These are phyloP conservation scores for Nerophis lumbriciformis DNA, from an alignment of 2,113 vertebrate genomes.

Conservation along the genomic window DNA sequence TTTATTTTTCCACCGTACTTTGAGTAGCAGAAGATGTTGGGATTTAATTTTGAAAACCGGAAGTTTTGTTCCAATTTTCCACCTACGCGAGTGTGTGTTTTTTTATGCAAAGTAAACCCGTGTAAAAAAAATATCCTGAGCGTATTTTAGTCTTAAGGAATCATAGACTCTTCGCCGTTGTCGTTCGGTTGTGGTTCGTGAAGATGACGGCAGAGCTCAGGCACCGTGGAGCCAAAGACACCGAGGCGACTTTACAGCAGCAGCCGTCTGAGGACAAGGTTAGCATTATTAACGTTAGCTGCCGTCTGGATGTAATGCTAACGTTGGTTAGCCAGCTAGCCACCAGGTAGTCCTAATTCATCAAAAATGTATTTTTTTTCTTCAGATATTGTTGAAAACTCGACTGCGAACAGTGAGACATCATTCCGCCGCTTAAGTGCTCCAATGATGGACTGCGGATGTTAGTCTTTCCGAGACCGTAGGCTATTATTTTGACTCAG, in stretches of 20 bases:
- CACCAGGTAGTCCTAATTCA: neutral
- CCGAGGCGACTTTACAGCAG: constrained; percentile 47
- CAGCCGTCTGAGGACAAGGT: constrained; percentile 73
- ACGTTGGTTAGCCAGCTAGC: constrained; percentile 26
- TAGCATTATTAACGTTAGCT: constrained; percentile 20
- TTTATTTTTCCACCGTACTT: neutral
- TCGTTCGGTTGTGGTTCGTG: constrained; percentile 9
- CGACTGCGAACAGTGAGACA: no score
- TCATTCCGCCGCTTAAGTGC: no score
- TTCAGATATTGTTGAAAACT: no score
- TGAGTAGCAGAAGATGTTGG: neutral
- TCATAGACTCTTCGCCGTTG: constrained; percentile 19
- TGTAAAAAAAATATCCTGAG: constrained; percentile 11
- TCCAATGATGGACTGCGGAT: no score
- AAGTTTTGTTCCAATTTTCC: constrained; percentile 2
- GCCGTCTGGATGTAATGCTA: constrained; percentile 28
- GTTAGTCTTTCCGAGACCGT: no score
- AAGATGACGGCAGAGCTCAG: constrained; percentile 69
- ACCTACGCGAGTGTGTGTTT: neutral
- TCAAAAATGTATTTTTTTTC: no score
- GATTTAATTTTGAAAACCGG: constrained; percentile 50
- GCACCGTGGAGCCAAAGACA: constrained; percentile 64
- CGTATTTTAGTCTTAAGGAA: constrained; percentile 11
- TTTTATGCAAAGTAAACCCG: constrained; percentile 21
- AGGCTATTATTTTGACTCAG: neutral